Evolutionary conservation across 2,113 vertebrate species (phyloP), one percentile per base, ranked within the genome.

Genomic region (Asarcornis scutulata): DNA sequence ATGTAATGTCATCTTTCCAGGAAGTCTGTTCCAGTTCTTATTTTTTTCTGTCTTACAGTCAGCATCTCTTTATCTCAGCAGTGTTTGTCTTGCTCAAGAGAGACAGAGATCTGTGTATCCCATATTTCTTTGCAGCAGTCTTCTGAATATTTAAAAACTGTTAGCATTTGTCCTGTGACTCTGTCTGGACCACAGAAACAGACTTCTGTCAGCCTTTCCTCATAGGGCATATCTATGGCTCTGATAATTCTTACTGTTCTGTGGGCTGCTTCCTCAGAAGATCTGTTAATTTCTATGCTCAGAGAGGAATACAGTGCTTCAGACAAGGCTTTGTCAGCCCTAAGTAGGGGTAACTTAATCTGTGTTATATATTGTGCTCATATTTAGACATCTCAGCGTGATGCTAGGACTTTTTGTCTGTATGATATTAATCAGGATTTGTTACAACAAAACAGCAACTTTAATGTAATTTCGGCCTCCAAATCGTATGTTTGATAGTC

Each of bases 141-240:
- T 52, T 71, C 40, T 71, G 50, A 10, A 2, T 77, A 29, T 63
- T 68, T 72, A 34, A 25, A 46, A 55, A 44, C 62, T 85, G 1
- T 31, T 81, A 8, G 23, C 25, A 31, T 53, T 38, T 74, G 16
- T 50, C 53, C 59, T 34, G 13, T 34, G 52, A 22, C 26, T 16
- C 80, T 78, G 34, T 44, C 44, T 38, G 71, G 31, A 44, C 64
- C 62, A 13, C 44, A 77, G 2, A 62, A 17, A 6, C 8, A 58
- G 12, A 0, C 25, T 31, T 81, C 25, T 40, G 34, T 55, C 3
- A 2, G 63, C n/a, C 76, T 72, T 59, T 72, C 27, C 76, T 89
- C 38, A 7, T 38, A 78, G 66, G n/a, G 11, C 0, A 0, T 66
- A 44, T 13, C 48, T 44, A 5, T 69, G 69, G 40, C 62, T 78